phyloP scores from a whole-genome alignment of 2,797 vertebrate genomes.

The Poecile montanus region DNA sequence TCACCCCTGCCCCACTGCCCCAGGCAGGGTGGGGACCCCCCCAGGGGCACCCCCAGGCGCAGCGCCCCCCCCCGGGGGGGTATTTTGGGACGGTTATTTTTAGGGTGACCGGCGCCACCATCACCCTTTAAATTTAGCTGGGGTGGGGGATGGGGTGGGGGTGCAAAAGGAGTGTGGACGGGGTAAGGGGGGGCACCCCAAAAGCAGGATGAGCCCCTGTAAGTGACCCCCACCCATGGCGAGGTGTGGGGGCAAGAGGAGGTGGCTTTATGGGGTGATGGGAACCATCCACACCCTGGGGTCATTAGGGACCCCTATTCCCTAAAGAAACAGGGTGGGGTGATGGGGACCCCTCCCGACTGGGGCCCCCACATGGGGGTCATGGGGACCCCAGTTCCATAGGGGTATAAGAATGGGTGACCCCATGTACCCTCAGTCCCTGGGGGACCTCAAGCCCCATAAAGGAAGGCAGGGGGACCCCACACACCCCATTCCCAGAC shows the following conservation, averaged over 20 bases:
- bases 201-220: neutral
- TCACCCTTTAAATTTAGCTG: constrained; percentile 17
- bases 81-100: constrained; percentile 2
- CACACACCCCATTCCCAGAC: neutral
- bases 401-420: neutral
- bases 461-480: neutral
- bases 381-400: too few species aligned
- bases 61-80: neutral
- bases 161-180: too few species aligned
- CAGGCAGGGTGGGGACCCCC: neutral
- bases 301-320: neutral
- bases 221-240: too few species aligned
- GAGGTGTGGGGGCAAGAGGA: neutral
- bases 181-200: neutral
- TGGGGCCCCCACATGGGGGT: neutral
- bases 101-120: neutral
- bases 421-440: neutral
- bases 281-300: neutral
- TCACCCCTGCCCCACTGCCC: neutral
- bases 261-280: neutral
- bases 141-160: neutral
- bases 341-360: neutral
- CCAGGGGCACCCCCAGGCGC: neutral
- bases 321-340: neutral
- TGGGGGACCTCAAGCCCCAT: too few species aligned